Conservation (phyloP, 2,888 invertebrate species). For the Lymantria monacha region DNA sequence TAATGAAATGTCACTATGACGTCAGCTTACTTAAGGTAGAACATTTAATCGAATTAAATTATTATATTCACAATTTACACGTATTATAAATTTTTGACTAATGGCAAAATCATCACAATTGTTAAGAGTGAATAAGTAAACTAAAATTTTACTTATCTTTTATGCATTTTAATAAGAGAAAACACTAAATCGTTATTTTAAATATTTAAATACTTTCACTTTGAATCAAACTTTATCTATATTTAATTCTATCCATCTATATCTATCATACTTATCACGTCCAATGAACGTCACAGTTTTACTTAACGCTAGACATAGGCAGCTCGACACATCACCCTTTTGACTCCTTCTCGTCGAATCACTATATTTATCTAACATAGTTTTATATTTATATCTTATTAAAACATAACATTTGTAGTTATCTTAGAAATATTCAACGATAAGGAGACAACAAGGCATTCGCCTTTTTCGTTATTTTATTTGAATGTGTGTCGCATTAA, state of each 20-base stretch:
- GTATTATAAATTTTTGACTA: constrained; percentile 65
- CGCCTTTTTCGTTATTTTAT: constrained; percentile 61
- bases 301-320: constrained; percentile 45
- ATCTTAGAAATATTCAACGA: constrained; percentile 29
- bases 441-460: constrained; percentile 48
- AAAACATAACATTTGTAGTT: too few relatives aligned
- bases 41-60: constrained; percentile 35
- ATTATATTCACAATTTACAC: constrained; percentile 31
- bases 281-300: constrained; percentile 45
- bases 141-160: constrained; percentile 29
- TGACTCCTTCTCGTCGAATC: constrained; percentile 51
- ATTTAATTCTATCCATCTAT: constrained; percentile 46
- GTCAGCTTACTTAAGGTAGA: constrained; percentile 54
- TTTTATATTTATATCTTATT: too few relatives aligned
- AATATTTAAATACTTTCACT: constrained; percentile 31
- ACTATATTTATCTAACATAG: neutral
- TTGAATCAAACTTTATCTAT: constrained; percentile 36
- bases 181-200: constrained; percentile 30
- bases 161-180: constrained; percentile 50
- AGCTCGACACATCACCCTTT: constrained; percentile 45
- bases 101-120: constrained; percentile 80
- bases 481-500: constrained; percentile 65
- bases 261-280: constrained; percentile 44
- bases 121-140: constrained; percentile 64
- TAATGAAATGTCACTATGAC: constrained; percentile 40